These are phyloP conservation scores for Manis crassicaudata DNA, from an alignment of 2,797 vertebrate genomes.

Conservation along the genomic window DNA sequence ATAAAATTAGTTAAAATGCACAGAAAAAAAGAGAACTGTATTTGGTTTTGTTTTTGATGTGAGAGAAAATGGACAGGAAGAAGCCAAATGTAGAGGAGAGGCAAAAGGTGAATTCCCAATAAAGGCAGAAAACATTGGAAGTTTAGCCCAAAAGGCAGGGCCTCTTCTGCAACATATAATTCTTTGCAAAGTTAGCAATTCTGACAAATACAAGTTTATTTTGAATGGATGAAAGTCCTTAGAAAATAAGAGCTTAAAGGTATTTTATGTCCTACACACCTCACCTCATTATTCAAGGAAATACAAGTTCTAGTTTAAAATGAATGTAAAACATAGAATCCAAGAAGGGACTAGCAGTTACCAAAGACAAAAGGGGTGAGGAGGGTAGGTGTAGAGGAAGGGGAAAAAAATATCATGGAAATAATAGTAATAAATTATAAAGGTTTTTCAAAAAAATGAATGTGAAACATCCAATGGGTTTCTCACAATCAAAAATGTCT, in stretches of 20 bases:
- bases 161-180: not conserved
- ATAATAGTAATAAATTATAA: too few relatives aligned
- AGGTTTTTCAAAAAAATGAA: not conserved
- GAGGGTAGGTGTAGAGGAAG: too few relatives aligned
- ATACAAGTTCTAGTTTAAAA: slow-evolving; percentile 36
- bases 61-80: not conserved
- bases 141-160: not conserved
- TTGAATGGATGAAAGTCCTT: not conserved
- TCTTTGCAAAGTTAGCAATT: not conserved
- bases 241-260: not conserved
- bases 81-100: not conserved
- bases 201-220: not conserved
- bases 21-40: not conserved
- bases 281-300: not conserved
- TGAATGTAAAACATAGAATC: not conserved
- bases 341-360: too few relatives aligned
- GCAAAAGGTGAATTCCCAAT: not conserved
- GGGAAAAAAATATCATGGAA: too few relatives aligned
- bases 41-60: not conserved
- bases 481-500: not conserved
- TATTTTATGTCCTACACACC: not conserved
- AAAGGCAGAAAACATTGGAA: not conserved
- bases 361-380: too few relatives aligned
- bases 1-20: not conserved
- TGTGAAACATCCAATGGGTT: not conserved